A percentile compares a stretch with the other conserved stretches of the same genome.
These are phyloP conservation scores for Acrocephalus kingi DNA, from an alignment of 2,113 vertebrate species.

Conservation along the genomic window DNA sequence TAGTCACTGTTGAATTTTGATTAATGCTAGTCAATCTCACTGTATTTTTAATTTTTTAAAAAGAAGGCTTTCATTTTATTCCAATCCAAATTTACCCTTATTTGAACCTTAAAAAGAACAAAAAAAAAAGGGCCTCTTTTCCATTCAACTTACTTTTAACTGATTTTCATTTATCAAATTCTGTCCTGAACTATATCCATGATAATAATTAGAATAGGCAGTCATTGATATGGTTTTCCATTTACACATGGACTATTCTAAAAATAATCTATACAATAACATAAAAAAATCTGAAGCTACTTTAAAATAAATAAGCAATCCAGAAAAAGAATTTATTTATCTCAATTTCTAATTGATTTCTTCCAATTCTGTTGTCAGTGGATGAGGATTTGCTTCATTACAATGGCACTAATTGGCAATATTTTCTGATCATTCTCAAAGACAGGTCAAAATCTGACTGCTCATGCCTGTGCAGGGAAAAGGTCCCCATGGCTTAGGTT, in stretches of 20 bases:
- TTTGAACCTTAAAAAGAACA: not conserved
- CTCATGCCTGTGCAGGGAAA: not conserved
- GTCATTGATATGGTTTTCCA: not conserved
- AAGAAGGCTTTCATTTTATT: not conserved
- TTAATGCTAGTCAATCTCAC: not conserved
- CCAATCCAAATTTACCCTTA: not conserved
- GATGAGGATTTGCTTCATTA: not conserved
- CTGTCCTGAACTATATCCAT: not conserved
- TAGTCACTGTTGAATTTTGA: not conserved
- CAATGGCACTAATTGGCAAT: not conserved
- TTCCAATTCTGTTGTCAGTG: not conserved
- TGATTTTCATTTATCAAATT: not conserved
- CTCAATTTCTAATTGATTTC: not conserved
- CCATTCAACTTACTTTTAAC: not conserved
- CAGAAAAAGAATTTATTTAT: not conserved
- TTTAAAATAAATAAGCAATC: not conserved
- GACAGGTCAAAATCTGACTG: not conserved
- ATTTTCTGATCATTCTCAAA: not conserved
- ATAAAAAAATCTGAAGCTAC: not conserved
- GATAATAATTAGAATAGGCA: not conserved
- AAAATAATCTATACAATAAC: not conserved
- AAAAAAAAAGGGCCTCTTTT: not conserved
- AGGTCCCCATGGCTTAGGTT: rapidly evolving
- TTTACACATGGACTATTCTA: not conserved
- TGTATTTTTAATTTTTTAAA: not conserved